A percentile compares a stretch with the other conserved stretches of the same genome.
Conservation (phyloP, 2,888 invertebrate species). For the Lasioglossum oenotherae region DNA sequence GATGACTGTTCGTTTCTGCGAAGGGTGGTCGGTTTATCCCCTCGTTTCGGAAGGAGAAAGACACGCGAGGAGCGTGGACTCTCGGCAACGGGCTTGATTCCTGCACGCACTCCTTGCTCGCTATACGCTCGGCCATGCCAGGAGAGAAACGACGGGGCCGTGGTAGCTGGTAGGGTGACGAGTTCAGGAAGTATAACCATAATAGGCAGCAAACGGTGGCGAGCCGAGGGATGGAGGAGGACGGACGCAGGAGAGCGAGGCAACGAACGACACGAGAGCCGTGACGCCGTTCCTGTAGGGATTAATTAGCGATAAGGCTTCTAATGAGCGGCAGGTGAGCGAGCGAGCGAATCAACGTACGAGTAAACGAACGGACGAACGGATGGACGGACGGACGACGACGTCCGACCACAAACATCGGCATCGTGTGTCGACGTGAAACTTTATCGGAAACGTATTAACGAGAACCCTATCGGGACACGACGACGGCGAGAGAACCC, state of each 20-base stretch:
- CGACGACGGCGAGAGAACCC: background rate
- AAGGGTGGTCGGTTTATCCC: conserved; percentile 38
- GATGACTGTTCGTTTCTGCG: conserved; percentile 57
- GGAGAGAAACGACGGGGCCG: conserved; percentile 22
- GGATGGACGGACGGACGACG: conserved; percentile 41
- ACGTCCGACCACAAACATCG: conserved; percentile 58
- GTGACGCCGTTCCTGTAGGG: conserved; percentile 82
- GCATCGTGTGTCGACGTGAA: conserved; percentile 2
- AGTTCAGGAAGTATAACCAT: conserved; percentile 79
- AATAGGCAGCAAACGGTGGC: conserved; percentile 63
- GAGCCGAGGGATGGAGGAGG: conserved; percentile 51
- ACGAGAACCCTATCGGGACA: conserved; percentile 25
- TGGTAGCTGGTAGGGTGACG: conserved; percentile 71
- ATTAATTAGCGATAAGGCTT: conserved; percentile 84
- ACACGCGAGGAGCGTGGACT: conserved; percentile 51
- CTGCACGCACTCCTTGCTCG: conserved; percentile 52
- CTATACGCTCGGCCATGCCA: conserved; percentile 38
- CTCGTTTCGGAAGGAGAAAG: conserved; percentile 58
- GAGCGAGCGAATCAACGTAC: conserved; percentile 53
- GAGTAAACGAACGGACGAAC: background rate
- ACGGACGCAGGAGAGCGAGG: conserved; percentile 67
- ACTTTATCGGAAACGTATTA: conserved; percentile 43
- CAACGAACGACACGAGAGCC: conserved; percentile 82
- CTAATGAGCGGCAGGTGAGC: conserved; percentile 84
- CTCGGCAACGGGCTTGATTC: conserved; percentile 48